Evolutionary conservation across 2,113 vertebrate genomes (phyloP), one percentile per base, ranked within the genome.

Genomic region (Leucosticte australis): DNA sequence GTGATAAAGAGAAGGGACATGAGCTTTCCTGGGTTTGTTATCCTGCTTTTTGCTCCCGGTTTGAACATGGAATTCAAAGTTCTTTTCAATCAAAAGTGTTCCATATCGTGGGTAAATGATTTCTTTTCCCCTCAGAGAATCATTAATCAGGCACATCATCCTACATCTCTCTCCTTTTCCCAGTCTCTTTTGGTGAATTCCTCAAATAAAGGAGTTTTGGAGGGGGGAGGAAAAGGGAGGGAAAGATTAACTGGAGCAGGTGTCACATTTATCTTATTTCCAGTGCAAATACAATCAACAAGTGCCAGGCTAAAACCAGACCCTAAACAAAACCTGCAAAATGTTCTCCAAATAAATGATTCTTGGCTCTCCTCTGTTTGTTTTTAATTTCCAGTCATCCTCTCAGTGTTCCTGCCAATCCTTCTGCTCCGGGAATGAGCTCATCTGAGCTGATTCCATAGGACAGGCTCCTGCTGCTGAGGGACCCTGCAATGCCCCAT

Each of bases 321-420:
- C 90, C 93, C 94, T 75, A 56, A 90, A 92, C 74, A 96, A 91
- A 96, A 97, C 97, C 96, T 92, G 95, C 82, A 93, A 95, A 98
- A 93, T 57, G 81, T 92, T 96, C 90, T 95, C 87, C 90, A 97
- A 93, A 97, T 91, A 96, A 97, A 97, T 83, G 94, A 63, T 79
- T 96, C 95, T 96, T 97, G 97, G 97, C 97, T 97, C 96, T 93
- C 90, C 47, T 92, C 92, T 97, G 97, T 97, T 98, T 96, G 97
- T 90, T 97, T 98, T 97, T 94, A 93, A 96, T 98, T 96, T 97
- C 91, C 91, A 97, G 95, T 63, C 87, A 31, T 94, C 83, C 83
- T 97, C 94, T 19, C 56, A 75, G 77, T n/a, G 49, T 73, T 95
- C 79, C 90, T 96, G 94, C 87, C 80, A 80, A 83, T 94, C 56